These are phyloP conservation scores for Watsonalla binaria DNA, from an alignment of 2,888 invertebrate genomes.

Conservation along the genomic window DNA sequence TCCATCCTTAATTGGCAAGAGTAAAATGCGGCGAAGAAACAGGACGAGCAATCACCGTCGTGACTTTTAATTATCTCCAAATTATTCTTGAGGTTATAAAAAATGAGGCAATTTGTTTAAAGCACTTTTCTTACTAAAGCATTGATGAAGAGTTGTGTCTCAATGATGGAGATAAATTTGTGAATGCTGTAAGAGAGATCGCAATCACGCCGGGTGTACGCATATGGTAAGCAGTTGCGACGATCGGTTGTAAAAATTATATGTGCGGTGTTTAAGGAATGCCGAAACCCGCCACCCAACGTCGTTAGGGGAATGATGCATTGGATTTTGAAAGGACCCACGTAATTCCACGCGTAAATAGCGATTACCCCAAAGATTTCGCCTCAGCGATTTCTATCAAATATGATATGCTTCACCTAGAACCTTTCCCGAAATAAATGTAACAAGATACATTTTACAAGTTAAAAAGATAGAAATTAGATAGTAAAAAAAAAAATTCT, in stretches of 20 bases:
- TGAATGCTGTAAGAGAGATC: slow-evolving; percentile 40
- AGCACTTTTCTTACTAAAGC: slow-evolving; percentile 31
- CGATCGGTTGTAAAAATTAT: slow-evolving; percentile 45
- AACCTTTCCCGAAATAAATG: too few relatives aligned
- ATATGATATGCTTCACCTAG: too few relatives aligned
- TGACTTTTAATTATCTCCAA: slow-evolving; percentile 39
- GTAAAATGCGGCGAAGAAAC: slow-evolving; percentile 28
- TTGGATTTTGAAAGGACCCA: slow-evolving; percentile 8
- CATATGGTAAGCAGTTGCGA: slow-evolving; percentile 57
- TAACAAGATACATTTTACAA: too few relatives aligned
- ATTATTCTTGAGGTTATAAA: slow-evolving; percentile 26
- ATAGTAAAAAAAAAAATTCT: too few relatives aligned
- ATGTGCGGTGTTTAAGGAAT: slow-evolving; percentile 17
- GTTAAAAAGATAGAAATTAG: too few relatives aligned
- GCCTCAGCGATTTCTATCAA: not conserved
- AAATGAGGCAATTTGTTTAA: slow-evolving; percentile 40
- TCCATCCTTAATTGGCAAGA: slow-evolving; percentile 62
- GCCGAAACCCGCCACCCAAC: slow-evolving; percentile 19
- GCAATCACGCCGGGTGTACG: slow-evolving; percentile 42
- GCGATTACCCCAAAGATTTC: slow-evolving; percentile 13
- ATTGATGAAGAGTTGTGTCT: slow-evolving; percentile 20
- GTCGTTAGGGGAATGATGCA: slow-evolving; percentile 21
- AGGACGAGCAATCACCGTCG: slow-evolving; percentile 21
- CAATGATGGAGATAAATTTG: slow-evolving; percentile 44
- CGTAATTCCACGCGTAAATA: slow-evolving; percentile 8